These are phyloP conservation scores for Campoplex nolae DNA, from an alignment of 2,888 invertebrate genomes.

Conservation along the genomic window DNA sequence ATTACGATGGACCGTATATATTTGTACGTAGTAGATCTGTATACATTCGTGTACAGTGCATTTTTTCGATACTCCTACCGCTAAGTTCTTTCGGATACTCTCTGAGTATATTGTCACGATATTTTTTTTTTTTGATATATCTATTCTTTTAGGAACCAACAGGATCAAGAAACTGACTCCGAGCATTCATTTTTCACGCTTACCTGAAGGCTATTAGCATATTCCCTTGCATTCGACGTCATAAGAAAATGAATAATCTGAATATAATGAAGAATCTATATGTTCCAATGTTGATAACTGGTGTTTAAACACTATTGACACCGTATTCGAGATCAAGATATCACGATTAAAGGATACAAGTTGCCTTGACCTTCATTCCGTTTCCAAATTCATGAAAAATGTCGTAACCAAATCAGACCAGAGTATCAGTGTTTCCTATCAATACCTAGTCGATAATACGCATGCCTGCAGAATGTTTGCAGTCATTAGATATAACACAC, in stretches of 20 bases:
- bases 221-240: background rate
- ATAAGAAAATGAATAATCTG: background rate
- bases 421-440: background rate
- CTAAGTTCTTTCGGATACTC: conserved; percentile 32
- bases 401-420: background rate
- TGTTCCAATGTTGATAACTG: background rate
- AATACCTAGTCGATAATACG: background rate
- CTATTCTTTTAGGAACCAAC: conserved; percentile 69
- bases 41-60: background rate
- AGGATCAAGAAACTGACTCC: conserved; percentile 44
- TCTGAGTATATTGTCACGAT: conserved; percentile 52
- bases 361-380: background rate
- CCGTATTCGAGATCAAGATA: background rate
- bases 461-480: background rate
- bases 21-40: conserved; percentile 21
- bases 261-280: background rate
- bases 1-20: conserved; percentile 56
- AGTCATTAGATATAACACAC: background rate
- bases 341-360: no score
- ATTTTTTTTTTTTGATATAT: conserved; percentile 50
- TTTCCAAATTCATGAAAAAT: background rate
- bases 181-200: conserved; percentile 33
- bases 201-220: conserved; percentile 2
- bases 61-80: conserved; percentile 31
- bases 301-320: background rate